Evolutionary conservation across 2,797 vertebrate species (phyloP), one percentile per base, ranked within the genome.

Genomic region (Esox lucius): DNA sequence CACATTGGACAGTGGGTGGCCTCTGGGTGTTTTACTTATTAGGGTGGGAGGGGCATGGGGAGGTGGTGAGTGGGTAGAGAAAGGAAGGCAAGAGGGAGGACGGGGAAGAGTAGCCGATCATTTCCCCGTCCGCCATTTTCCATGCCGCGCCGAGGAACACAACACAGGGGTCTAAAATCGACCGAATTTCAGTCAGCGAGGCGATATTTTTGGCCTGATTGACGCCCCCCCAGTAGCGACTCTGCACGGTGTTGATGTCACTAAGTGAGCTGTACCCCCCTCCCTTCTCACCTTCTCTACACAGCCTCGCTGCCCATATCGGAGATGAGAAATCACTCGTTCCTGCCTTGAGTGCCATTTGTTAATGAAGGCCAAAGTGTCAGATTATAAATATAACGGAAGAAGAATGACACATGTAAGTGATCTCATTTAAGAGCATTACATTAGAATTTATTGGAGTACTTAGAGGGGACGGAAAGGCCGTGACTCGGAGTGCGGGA

Each of bases 321-420:
- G 82, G 85, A 65, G 77, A 88, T 87, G 87, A 92, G 86, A 83
- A 85, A 93, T 93, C 85, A 80, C 82, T 79, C 82, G 77, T 56
- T 78, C 76, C 82, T 81, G 84, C 86, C 90, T 90, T 85, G 86
- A 93, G 92, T 91, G 91, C 91, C 91, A 93, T 94, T 94, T 93
- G 89, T 92, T 94, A 94, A 94, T 94, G 92, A 94, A 94, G 93
- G 92, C 93, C 92, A 93, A 92, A 90, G 92, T 93, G 92, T 92
- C 89, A 87, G 91, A 92, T 94, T 93, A 94, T 93, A 94, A 94
- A 94, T 93, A 93, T 87, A 88, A 85, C 81, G 83, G 89, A 90
- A 90, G 90, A 93, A 91, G 92, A 94, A 95, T 91, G 91, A 89
- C 90, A 94, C 91, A 92, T 91, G 91, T 93, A 95, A 93, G 92